These are phyloP conservation scores for Philaethria dido DNA, from an alignment of 2,888 invertebrate species.

Conservation along the genomic window DNA sequence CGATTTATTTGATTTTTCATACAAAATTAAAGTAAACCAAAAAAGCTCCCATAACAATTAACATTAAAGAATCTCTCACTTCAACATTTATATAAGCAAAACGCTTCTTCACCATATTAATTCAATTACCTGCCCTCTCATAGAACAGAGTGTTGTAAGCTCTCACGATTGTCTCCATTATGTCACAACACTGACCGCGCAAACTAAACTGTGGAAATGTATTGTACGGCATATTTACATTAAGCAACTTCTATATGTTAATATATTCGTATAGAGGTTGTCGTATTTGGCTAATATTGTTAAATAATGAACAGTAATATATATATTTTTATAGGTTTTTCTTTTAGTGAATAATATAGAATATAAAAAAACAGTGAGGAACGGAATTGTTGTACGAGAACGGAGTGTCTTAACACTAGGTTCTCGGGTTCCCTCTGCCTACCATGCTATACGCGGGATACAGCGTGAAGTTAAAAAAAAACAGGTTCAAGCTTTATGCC, in stretches of 20 bases:
- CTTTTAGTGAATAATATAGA: too few relatives aligned
- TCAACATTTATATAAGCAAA: not conserved
- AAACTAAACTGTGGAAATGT: slow-evolving; percentile 17
- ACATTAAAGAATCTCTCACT: not conserved
- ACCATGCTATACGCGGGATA: too few relatives aligned
- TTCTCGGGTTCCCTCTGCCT: too few relatives aligned
- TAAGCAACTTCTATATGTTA: not conserved
- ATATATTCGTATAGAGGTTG: not conserved
- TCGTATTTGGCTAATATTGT: not conserved
- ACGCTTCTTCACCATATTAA: slow-evolving; percentile 13
- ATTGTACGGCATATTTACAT: not conserved
- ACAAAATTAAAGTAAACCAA: too few relatives aligned
- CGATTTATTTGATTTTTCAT: too few relatives aligned
- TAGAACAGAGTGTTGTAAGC: slow-evolving; percentile 68
- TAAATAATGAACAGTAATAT: too few relatives aligned
- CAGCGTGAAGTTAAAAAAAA: too few relatives aligned
- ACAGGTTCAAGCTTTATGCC: too few relatives aligned
- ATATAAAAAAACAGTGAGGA: too few relatives aligned
- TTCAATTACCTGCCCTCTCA: slow-evolving; percentile 70
- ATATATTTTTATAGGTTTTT: too few relatives aligned
- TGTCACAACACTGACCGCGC: slow-evolving; percentile 34
- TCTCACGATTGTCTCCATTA: slow-evolving; percentile 60
- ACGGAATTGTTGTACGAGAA: too few relatives aligned
- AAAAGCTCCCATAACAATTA: slow-evolving; percentile 1
- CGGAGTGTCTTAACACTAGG: too few relatives aligned